Evolutionary conservation across 2,113 vertebrate species (phyloP), one percentile per base, ranked within the genome.

Genomic region (Heterotilapia buettikoferi): DNA sequence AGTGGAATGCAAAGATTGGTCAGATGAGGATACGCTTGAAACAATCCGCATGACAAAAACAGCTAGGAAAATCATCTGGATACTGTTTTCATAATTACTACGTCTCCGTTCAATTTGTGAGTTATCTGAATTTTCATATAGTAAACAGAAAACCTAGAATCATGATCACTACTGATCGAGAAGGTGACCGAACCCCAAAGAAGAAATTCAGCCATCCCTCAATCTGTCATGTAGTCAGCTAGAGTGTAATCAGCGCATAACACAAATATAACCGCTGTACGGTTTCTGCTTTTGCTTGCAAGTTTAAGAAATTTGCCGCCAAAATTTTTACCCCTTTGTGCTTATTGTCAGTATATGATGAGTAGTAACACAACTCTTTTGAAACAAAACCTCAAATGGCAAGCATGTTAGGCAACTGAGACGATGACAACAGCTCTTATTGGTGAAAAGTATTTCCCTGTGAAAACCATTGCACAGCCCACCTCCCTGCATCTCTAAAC

Each of bases 11-110:
- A 93, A 54, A 86, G 78, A 92, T 88, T 79, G 92, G 93, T 93
- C 91, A 93, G 84, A 90, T 90, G 86, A 91, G 92, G 92, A 93
- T 90, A 91, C 86, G 90, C 83, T 94, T 92, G 80, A 94, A 92
- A 90, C 26, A 83, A 86, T 92, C 87, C 88, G 52, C 83, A 61
- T 13, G 38, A 93, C 82, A 93, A 94, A 92, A 87, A 53, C 59
- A 36, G 45, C 8, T 12, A 78, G 40, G 50, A 53, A 80, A 86
- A 93, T 52, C n/a, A 80, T 52, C 14, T 2, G 3, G 13, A 66
- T 54, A 45, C 43, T 31, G 2, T 19, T 33, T 36, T 73, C 21
- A 47, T 73, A 26, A 73, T 73, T 73, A 45, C 14, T 29, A 73
- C 21, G 2, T 26, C 68, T 45, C 21, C 6, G 9, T 16, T n/a